Conservation (phyloP, 1,140 invertebrate genomes). For the Achatina immaculata region DNA sequence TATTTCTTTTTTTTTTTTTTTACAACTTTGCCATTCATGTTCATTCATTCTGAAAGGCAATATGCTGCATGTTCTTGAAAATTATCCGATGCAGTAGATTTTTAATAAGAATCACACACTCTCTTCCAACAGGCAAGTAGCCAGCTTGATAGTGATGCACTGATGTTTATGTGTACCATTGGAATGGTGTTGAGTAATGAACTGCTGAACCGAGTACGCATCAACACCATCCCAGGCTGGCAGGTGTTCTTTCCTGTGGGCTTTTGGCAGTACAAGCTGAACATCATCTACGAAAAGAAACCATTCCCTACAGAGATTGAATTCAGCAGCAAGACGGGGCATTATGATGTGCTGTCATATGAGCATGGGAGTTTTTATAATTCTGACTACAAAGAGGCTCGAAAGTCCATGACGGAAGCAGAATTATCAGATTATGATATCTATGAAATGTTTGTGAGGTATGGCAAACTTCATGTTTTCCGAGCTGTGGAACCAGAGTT, state of each 20-base stretch:
- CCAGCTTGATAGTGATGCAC: slow-evolving; percentile 74
- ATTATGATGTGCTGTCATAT: slow-evolving; percentile 82
- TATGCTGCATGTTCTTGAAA: too few species aligned
- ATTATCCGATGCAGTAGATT: too few species aligned
- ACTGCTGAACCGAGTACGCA: slow-evolving; percentile 80
- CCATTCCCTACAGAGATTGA: slow-evolving; percentile 77
- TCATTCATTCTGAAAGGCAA: too few species aligned
- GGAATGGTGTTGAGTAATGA: slow-evolving; percentile 80
- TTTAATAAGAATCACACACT: too few species aligned
- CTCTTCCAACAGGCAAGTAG: slow-evolving; percentile 65
- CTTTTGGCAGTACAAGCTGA: slow-evolving; percentile 69
- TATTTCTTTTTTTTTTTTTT: too few species aligned
- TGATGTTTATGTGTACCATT: slow-evolving; percentile 62
- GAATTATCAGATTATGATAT: slow-evolving; percentile 67
- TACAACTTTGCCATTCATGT: too few species aligned
- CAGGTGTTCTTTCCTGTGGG: slow-evolving; percentile 72
- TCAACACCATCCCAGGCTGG: slow-evolving; percentile 71
- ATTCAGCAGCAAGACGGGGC: slow-evolving; percentile 83
- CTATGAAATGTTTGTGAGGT: slow-evolving; percentile 78
- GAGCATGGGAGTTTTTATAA: slow-evolving; percentile 86
- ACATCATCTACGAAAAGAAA: slow-evolving; percentile 65
- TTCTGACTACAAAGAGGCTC: slow-evolving; percentile 81
- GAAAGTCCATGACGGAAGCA: slow-evolving; percentile 73
- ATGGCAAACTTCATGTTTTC: slow-evolving; percentile 77
- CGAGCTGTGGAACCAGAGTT: slow-evolving; percentile 81